These are phyloP conservation scores for Odontamblyopus lacepedii DNA, from an alignment of 2,797 vertebrate species.

Conservation along the genomic window DNA sequence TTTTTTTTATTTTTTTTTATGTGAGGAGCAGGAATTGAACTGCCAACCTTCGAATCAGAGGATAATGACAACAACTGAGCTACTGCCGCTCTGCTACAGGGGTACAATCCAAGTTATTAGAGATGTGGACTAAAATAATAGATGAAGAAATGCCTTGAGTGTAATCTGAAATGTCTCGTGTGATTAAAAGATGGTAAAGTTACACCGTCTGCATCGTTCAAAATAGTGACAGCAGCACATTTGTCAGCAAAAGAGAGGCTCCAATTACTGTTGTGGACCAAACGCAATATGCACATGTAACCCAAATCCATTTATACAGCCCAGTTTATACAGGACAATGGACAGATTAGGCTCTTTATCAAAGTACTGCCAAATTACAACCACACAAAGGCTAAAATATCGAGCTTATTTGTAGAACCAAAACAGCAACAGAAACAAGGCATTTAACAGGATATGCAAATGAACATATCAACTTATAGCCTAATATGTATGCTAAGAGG, in stretches of 20 bases:
- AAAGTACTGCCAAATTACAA: constrained; percentile 4
- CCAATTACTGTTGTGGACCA: constrained; percentile 9
- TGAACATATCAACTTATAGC: neutral
- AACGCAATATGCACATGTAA: constrained; percentile 7
- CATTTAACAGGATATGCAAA: neutral
- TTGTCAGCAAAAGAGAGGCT: constrained; percentile 8
- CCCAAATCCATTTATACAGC: constrained; percentile 10
- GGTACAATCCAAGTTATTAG: constrained; percentile 16
- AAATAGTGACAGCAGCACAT: constrained; percentile 1
- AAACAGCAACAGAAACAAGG: neutral
- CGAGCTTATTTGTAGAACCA: neutral
- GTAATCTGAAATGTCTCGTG: constrained; percentile 1
- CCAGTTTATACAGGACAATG: constrained; percentile 3
- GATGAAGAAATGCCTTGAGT: neutral
- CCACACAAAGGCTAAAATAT: neutral
- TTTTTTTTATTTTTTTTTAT: no score
- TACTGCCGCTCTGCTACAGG: neutral
- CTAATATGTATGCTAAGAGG: neutral
- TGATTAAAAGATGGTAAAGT: constrained; percentile 10
- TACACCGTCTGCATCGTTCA: neutral
- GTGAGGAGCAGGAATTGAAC: no score
- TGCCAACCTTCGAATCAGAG: no score
- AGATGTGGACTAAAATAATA: neutral
- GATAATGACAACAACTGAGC: no score
- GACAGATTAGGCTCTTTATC: constrained; percentile 12